Evolutionary conservation across 2,797 vertebrate genomes (phyloP).

Genomic region (Schizopygopsis malacanthus): DNA sequence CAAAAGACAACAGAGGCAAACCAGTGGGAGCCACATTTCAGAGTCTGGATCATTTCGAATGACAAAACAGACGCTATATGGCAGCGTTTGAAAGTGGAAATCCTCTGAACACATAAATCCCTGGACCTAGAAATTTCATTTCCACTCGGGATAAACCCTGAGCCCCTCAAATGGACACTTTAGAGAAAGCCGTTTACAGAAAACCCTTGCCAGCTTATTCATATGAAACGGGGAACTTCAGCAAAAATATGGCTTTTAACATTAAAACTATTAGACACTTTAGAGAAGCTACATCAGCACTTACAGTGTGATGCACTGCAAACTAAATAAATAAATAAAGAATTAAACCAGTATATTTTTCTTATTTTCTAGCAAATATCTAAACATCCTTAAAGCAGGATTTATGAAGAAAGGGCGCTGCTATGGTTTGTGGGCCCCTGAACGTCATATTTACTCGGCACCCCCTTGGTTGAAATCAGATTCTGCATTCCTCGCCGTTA

Average conservation of each 20-base stretch:
- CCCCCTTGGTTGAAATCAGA: no score
- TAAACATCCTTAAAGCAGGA: neutral
- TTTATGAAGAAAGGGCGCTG: neutral
- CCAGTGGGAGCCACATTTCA: slow-evolving; percentile 21
- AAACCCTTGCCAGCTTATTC: slow-evolving; percentile 28
- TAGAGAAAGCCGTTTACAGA: slow-evolving; percentile 29
- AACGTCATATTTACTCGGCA: no score
- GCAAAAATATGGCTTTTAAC: slow-evolving; percentile 28
- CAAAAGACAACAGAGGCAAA: slow-evolving; percentile 39
- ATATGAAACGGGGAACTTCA: slow-evolving; percentile 26
- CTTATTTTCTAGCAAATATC: neutral
- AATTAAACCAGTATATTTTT: neutral
- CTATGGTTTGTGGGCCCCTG: no score
- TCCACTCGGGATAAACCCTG: slow-evolving; percentile 47
- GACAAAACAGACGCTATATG: slow-evolving; percentile 64
- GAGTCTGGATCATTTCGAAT: slow-evolving; percentile 66
- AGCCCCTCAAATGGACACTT: slow-evolving; percentile 46
- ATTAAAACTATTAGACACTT: slow-evolving; percentile 8
- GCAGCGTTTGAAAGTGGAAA: slow-evolving; percentile 70
- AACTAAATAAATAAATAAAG: neutral
- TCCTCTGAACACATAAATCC: slow-evolving; percentile 71
- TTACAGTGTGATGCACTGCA: neutral
- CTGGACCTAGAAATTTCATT: slow-evolving; percentile 68
- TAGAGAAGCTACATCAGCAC: slow-evolving; percentile 12
- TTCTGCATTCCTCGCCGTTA: no score